Percentiles rank a stretch among this genome's conserved stretches.
These are phyloP conservation scores for Drosophila grimshawi DNA, from an alignment of 1,140 invertebrate species.

Conservation along the genomic window DNA sequence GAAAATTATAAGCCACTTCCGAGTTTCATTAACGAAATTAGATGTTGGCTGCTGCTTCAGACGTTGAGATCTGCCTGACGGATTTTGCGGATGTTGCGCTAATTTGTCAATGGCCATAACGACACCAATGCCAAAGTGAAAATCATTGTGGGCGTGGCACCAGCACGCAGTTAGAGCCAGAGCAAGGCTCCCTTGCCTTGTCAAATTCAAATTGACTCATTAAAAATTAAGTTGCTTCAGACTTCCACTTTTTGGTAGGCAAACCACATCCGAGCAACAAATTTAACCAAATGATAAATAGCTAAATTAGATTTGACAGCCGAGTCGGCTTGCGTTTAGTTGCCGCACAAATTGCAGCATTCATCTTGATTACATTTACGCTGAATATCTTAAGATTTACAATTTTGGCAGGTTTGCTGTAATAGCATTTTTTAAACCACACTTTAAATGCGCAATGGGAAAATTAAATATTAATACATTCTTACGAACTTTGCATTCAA, in stretches of 20 bases:
- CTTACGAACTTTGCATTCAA: not conserved
- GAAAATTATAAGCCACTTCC: slow-evolving; percentile 78
- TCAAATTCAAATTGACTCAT: slow-evolving; percentile 83
- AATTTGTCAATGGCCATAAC: slow-evolving; percentile 78
- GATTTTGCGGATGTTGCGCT: slow-evolving; percentile 75
- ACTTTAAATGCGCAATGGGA: not conserved
- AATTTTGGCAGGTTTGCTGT: slow-evolving; percentile 24
- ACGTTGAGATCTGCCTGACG: slow-evolving; percentile 44
- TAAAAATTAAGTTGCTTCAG: slow-evolving; percentile 76
- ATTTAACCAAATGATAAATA: slow-evolving; percentile 81
- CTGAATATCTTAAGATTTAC: slow-evolving; percentile 41
- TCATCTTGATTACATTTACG: slow-evolving; percentile 78
- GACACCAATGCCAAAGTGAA: slow-evolving; percentile 62
- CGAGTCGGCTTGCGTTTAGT: slow-evolving; percentile 46
- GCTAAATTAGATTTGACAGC: slow-evolving; percentile 81
- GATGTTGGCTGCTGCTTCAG: slow-evolving; percentile 47
- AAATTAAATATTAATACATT: not conserved
- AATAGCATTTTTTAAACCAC: not conserved
- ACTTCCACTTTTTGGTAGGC: slow-evolving; percentile 1
- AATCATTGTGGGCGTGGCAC: slow-evolving; percentile 68
- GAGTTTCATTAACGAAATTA: slow-evolving; percentile 83
- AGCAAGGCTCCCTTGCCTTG: slow-evolving; percentile 63
- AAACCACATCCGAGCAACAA: slow-evolving; percentile 45
- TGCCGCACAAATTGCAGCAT: slow-evolving; percentile 77
- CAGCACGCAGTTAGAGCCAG: slow-evolving; percentile 6